Evolutionary conservation across 2,888 invertebrate genomes (phyloP).

Genomic region (Magallana nippona): DNA sequence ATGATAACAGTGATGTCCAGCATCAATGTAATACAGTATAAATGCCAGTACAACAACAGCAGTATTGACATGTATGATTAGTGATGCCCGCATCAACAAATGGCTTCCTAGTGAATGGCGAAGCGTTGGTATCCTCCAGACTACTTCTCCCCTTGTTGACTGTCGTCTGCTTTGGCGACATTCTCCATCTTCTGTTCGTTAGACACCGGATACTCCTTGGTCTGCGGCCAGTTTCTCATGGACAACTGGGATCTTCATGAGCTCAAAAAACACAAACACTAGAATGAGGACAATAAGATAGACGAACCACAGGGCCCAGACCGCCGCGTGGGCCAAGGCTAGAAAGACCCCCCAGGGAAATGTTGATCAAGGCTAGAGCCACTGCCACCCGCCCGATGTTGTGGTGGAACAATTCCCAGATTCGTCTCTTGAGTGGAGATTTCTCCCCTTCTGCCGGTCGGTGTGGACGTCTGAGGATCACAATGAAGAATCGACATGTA

Average conservation of each 20-base stretch:
- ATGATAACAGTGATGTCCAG: not conserved
- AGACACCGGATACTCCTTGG: not conserved
- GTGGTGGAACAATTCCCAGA: constrained; percentile 62
- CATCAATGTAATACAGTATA: not conserved
- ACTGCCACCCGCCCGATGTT: constrained; percentile 54
- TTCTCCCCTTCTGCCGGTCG: constrained; percentile 45
- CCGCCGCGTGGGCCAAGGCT: constrained; percentile 47
- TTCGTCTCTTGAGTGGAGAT: constrained; percentile 45
- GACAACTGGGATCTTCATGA: not conserved
- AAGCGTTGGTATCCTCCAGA: too few relatives aligned
- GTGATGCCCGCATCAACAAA: too few relatives aligned
- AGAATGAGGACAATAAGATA: constrained; percentile 57
- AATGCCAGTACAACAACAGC: not conserved
- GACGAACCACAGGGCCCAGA: constrained; percentile 62
- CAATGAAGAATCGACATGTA: not conserved
- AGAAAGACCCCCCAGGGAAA: constrained; percentile 63
- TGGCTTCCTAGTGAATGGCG: too few relatives aligned
- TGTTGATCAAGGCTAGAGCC: constrained; percentile 58
- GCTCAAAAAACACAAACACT: constrained; percentile 48
- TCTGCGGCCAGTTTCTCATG: not conserved
- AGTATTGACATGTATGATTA: too few relatives aligned
- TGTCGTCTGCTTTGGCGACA: not conserved
- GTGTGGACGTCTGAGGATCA: constrained; percentile 54
- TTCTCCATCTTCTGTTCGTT: constrained; percentile 18
- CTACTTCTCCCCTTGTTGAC: not conserved